Conservation (phyloP, 2,888 invertebrate genomes). For the Malthinus flaveolus region DNA sequence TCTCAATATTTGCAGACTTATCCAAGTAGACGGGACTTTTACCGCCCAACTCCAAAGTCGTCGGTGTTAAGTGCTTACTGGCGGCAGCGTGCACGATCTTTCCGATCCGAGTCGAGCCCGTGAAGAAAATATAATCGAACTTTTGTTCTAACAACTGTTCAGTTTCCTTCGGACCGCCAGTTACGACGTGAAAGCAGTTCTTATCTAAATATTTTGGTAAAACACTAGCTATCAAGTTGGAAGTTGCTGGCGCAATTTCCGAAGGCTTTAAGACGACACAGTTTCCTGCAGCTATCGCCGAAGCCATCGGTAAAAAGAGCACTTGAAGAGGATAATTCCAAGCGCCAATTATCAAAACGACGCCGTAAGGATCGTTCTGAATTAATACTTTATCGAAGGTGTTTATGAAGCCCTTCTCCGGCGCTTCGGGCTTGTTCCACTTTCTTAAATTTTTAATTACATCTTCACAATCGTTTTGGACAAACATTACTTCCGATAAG, state of each 20-base stretch:
- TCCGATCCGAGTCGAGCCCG: constrained; percentile 69
- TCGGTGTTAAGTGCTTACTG: constrained; percentile 71
- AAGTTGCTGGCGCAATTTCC: constrained; percentile 76
- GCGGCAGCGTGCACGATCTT: constrained; percentile 71
- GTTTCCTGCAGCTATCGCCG: constrained; percentile 93
- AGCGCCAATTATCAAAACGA: constrained; percentile 84
- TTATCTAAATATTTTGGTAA: constrained; percentile 87
- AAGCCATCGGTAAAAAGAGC: constrained; percentile 73
- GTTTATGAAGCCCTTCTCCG: constrained; percentile 70
- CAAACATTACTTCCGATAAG: constrained; percentile 75
- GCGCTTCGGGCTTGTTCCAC: constrained; percentile 76
- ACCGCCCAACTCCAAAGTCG: constrained; percentile 73
- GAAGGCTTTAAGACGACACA: constrained; percentile 90
- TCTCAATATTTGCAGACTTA: constrained; percentile 73
- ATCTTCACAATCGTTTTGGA: constrained; percentile 74
- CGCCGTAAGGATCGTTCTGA: constrained; percentile 82
- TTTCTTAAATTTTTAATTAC: constrained; percentile 72
- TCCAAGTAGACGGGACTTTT: constrained; percentile 73
- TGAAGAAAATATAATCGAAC: constrained; percentile 80
- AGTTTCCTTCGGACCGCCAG: constrained; percentile 69
- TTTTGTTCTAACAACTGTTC: constrained; percentile 67
- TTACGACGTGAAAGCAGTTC: constrained; percentile 63
- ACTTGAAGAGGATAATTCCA: constrained; percentile 98
- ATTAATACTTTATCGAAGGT: constrained; percentile 68
- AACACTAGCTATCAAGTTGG: constrained; percentile 71